Conservation (phyloP, 2,797 vertebrate species). For the Typhlichthys eigenmanni region DNA sequence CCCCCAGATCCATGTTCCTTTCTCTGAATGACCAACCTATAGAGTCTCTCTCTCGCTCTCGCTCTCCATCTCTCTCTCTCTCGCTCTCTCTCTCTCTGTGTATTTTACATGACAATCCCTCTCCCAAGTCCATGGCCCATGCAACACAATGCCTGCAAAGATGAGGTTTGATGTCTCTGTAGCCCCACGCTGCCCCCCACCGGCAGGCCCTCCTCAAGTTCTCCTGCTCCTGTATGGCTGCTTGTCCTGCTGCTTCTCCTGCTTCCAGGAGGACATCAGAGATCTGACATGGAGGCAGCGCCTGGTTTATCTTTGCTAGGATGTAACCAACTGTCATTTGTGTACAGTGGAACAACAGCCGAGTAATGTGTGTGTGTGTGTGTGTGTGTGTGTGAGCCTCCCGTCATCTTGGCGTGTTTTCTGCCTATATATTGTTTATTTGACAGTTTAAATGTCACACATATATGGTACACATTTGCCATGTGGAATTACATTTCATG, state of each 20-base stretch:
- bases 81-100: conserved; percentile 67
- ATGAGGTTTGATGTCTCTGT: conserved; percentile 76
- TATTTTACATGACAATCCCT: conserved; percentile 80
- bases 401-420: too few relatives aligned
- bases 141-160: conserved; percentile 66
- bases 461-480: too few relatives aligned
- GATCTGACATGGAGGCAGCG: background rate
- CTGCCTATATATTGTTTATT: too few relatives aligned
- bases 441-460: too few relatives aligned
- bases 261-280: background rate
- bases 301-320: too few relatives aligned
- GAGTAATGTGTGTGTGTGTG: too few relatives aligned
- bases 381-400: too few relatives aligned
- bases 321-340: too few relatives aligned
- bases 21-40: conserved; percentile 16
- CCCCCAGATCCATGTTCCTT: conserved; percentile 50
- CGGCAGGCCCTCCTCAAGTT: conserved; percentile 24
- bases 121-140: conserved; percentile 77
- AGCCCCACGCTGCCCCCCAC: conserved; percentile 41
- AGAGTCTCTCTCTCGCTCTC: conserved; percentile 38
- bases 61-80: conserved; percentile 54
- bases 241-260: conserved; percentile 13
- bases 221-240: conserved; percentile 19
- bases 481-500: too few relatives aligned
- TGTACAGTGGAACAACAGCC: too few relatives aligned